Evolutionary conservation across 2,113 vertebrate species (phyloP), one percentile per base, ranked within the genome.

Genomic region (Malaclemys terrapin): DNA sequence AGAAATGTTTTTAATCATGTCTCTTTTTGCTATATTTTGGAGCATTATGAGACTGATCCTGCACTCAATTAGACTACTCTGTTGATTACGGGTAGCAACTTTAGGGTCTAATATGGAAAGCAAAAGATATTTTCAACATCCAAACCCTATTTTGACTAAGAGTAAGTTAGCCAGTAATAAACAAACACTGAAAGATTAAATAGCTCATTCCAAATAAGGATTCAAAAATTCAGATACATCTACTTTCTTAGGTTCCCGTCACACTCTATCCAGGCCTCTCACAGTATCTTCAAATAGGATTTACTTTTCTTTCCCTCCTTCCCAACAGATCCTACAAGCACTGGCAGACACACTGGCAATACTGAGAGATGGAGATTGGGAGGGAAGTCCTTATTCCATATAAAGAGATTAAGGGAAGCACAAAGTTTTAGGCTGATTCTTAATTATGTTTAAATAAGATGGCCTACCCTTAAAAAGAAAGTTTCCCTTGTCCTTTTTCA

Each of bases 1-100:
- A 6, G 0, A 50, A 8, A 49, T 38, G 83, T 59, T 84, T 5
- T 3, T 59, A 35, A 62, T 20, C 5, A 10, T 2, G 0, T 1
- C 27, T 38, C 38, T 14, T 81, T 6, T 69, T 59, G 2, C 2
- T 5, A 53, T 0, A 91, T 20, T 5, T 0, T 42, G 19, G 54
- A 27, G n/a, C 6, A 88, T 45, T 35, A 83, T 49, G 25, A 90
- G 35, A 10, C 4, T 1, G 6, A 29, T 38, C n/a, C 65, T 47
- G 50, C 0, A 52, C 20, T 9, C 14, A 6, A 38, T 0, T 72
- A 69, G 62, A n/a, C 62, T 80, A 80, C 24, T 69, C 75, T 35
- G 4, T 1, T 42, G n/a, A 49, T 12, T 62, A 17, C 10, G 45
- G 19, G 12, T 1, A 69, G 5, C 3, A 5, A 5, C 45, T 29